Conservation (phyloP, 2,797 vertebrate genomes). For the Telmatherina bonti region DNA sequence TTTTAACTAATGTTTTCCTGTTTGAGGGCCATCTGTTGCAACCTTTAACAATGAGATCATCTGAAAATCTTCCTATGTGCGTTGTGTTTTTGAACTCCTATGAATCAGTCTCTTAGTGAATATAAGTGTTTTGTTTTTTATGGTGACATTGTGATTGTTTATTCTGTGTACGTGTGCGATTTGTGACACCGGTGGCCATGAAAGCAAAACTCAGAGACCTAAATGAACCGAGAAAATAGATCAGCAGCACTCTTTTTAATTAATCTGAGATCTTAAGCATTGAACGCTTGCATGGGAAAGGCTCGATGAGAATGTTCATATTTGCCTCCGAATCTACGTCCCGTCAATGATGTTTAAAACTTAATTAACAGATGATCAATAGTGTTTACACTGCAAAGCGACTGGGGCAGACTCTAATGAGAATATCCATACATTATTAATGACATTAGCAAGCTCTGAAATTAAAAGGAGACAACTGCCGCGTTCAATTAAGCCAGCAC, state of each 20-base stretch:
- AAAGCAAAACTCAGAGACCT: conserved; percentile 14
- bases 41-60: conserved; percentile 4
- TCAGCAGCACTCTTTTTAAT: conserved; percentile 61
- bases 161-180: not conserved
- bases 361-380: conserved; percentile 87
- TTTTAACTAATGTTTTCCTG: conserved; percentile 51
- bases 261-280: conserved; percentile 56
- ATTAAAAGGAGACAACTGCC: conserved; percentile 84
- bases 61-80: conserved; percentile 42
- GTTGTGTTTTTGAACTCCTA: conserved; percentile 19
- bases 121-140: conserved; percentile 21
- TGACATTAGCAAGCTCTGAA: conserved; percentile 80
- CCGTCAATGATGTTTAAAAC: conserved; percentile 83
- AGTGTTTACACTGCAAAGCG: conserved; percentile 85
- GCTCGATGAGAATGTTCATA: conserved; percentile 73
- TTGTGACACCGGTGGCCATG: conserved; percentile 15
- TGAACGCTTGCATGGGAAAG: conserved; percentile 45
- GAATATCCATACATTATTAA: conserved; percentile 88
- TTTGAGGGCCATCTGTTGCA: conserved; percentile 49
- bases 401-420: conserved; percentile 84
- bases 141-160: not conserved
- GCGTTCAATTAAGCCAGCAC: conserved; percentile 73
- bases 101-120: conserved; percentile 34
- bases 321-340: conserved; percentile 70
- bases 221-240: conserved; percentile 49